phyloP scores from a whole-genome alignment of 2,797 vertebrate genomes.

The Pangasius krempfi region DNA sequence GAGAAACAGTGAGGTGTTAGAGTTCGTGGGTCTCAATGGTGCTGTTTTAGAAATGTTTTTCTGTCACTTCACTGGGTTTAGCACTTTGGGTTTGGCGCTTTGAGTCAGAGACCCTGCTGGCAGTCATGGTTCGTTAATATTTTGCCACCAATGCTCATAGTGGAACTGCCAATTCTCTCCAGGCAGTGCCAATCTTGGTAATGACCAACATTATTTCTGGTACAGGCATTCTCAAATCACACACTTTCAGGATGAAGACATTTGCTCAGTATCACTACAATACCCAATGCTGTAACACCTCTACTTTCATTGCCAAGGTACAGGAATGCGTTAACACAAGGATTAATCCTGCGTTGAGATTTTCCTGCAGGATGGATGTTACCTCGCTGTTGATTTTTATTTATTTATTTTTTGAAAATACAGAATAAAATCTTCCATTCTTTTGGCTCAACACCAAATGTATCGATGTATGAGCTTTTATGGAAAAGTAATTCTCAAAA shows the following conservation, averaged over 20 bases:
- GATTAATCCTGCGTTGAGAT: background rate
- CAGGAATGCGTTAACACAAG: background rate
- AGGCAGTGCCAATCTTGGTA: background rate
- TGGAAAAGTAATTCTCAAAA: background rate
- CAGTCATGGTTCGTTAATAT: slow-evolving; percentile 69
- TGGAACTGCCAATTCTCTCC: slow-evolving; percentile 60
- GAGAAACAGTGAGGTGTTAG: background rate
- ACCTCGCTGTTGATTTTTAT: background rate
- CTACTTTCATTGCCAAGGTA: background rate
- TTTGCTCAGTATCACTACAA: background rate
- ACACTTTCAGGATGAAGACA: background rate
- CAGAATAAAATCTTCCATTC: too few relatives aligned
- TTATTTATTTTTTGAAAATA: background rate
- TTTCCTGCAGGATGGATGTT: background rate
- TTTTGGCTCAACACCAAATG: background rate
- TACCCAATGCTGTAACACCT: background rate
- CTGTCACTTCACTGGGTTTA: slow-evolving; percentile 59
- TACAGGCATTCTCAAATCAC: background rate
- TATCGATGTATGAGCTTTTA: background rate
- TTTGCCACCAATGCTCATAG: slow-evolving; percentile 59
- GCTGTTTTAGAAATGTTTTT: slow-evolving; percentile 54
- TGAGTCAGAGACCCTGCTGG: slow-evolving; percentile 63
- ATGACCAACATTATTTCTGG: too few relatives aligned
- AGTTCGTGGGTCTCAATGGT: slow-evolving; percentile 7
- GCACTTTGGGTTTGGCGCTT: slow-evolving; percentile 54